Evolutionary conservation across 92 coral and sea anemone genomes (phyloP), one percentile per base, ranked within the genome.

Genomic region (Phenganax marumi): DNA sequence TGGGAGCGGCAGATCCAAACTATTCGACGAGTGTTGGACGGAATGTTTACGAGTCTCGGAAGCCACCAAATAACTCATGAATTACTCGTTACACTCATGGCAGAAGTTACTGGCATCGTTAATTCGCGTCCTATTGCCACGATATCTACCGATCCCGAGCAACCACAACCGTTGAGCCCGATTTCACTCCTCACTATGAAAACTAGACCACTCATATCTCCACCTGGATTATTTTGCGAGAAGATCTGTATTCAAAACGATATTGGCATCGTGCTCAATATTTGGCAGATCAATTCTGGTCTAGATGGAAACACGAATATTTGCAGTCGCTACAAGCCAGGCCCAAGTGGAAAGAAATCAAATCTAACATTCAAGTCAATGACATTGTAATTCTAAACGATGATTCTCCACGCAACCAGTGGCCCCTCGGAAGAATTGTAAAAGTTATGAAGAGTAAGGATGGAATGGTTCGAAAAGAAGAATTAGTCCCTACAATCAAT

Each of bases 381-480:
- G 65, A 58, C n/a, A 18, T 58, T 8, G 65, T 58, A 58, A 58
- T 47, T 22, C 43, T 39, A n/a, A 49, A 73, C 5, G 56, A 24
- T 18, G 21, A 73, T 43, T 22, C 56, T 47, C 61, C 39, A 18
- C 55, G 62, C 33, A 73, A 49, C 23, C 54, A 73, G 16, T 73
- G 78, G 78, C 78, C 22, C 10, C 51, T 49, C 18, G 78, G 78
- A 33, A 73, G 50, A 12, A 55, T 73, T 12, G n/a, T n/a, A n/a
- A 55, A 73, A 47, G 78, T 26, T 21, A 47, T 73, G 39, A 26
- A 23, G 5, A 73, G 78, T 18, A 26, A 73, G 2, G 78, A 73
- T 22, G 78, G 78, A 26, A 73, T 11, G 22, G 78, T 73, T 14
- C 53, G 78, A 49, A 73, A 73, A 23, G 53, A 46, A 73, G 8